phyloP scores from a whole-genome alignment of 2,888 invertebrate genomes.

The Aphidius colemani region DNA sequence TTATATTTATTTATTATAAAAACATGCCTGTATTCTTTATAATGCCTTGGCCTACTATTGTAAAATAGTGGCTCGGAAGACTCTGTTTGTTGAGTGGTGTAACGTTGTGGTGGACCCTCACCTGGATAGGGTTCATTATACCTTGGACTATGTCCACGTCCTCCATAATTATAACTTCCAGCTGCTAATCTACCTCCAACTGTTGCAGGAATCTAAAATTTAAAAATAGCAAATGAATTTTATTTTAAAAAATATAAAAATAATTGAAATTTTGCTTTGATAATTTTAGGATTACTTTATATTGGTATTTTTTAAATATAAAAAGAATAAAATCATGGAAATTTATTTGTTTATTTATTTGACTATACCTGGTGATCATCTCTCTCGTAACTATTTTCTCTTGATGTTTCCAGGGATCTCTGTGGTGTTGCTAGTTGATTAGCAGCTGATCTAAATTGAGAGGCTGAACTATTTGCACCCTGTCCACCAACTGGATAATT shows the following conservation, averaged over 20 bases:
- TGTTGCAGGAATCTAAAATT: slow-evolving; percentile 47
- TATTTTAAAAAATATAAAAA: neutral
- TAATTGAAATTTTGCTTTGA: neutral
- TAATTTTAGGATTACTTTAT: neutral
- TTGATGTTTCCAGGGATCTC: slow-evolving; percentile 77
- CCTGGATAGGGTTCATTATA: slow-evolving; percentile 55
- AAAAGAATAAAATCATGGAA: neutral
- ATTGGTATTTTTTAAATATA: no score
- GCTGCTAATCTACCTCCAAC: slow-evolving; percentile 43
- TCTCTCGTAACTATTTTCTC: slow-evolving; percentile 83
- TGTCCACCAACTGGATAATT: slow-evolving; percentile 87
- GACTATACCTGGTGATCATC: slow-evolving; percentile 68
- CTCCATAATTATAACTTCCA: slow-evolving; percentile 58
- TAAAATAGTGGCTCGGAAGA: slow-evolving; percentile 80
- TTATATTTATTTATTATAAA: neutral
- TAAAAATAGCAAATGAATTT: slow-evolving; percentile 10
- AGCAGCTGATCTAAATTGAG: slow-evolving; percentile 81
- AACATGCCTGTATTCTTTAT: slow-evolving; percentile 63
- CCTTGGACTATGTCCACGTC: slow-evolving; percentile 59
- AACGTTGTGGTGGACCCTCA: slow-evolving; percentile 49
- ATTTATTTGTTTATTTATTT: neutral
- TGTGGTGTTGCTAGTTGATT: slow-evolving; percentile 80
- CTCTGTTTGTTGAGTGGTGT: slow-evolving; percentile 56
- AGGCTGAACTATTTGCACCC: slow-evolving; percentile 89
- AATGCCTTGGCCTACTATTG: slow-evolving; percentile 82